Evolutionary conservation across 2,113 vertebrate genomes (phyloP).

Genomic region (Halichoerus grypus): DNA sequence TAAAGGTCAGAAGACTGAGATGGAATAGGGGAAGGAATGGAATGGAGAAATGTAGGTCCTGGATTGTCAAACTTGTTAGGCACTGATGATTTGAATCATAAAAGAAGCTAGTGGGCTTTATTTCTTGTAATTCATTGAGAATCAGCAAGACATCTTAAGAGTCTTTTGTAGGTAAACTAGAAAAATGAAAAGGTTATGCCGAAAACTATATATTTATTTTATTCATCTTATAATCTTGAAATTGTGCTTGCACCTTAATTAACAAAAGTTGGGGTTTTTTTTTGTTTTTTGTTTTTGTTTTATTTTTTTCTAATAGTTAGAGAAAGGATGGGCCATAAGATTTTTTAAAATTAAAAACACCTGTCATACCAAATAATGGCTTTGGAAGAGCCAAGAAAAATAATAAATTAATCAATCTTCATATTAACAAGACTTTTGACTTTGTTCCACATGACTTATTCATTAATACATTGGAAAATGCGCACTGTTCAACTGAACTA

Average conservation of each 20-base stretch:
- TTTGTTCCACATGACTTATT: neutral
- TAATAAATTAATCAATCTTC: neutral
- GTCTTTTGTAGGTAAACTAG: neutral
- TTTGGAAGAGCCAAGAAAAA: neutral
- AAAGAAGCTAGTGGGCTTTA: neutral
- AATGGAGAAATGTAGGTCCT: neutral
- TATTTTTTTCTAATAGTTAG: neutral
- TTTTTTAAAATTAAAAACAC: neutral
- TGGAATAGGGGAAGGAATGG: neutral
- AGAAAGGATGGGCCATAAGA: neutral
- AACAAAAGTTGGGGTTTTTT: neutral
- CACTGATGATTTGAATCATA: neutral
- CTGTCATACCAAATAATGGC: neutral
- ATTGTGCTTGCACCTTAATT: neutral
- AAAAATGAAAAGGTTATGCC: neutral
- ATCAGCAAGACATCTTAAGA: neutral
- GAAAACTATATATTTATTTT: neutral
- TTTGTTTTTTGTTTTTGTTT: neutral
- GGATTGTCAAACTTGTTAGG: neutral
- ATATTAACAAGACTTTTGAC: neutral
- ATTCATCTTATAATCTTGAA: neutral
- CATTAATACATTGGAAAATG: slow-evolving; percentile 31
- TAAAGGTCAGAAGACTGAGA: neutral
- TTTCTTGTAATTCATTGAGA: neutral
- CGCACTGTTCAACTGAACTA: neutral